Percentiles rank a stretch among this genome's conserved stretches.
Conservation (phyloP, 1,140 invertebrate genomes). For the Tetragonula clypearis region DNA sequence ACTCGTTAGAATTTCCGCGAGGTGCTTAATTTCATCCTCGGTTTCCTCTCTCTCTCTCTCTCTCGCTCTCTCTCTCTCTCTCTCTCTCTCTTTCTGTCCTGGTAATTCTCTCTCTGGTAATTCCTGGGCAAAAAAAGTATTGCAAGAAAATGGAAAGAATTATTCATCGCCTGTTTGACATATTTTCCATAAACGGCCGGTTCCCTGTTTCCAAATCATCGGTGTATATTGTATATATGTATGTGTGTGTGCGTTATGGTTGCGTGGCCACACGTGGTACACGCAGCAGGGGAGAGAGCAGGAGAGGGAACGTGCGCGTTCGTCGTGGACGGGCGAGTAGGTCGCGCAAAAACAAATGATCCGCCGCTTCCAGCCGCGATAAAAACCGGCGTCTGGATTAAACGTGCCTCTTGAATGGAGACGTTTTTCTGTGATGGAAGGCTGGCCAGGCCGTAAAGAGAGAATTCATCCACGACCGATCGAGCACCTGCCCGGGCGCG, state of each 20-base stretch:
- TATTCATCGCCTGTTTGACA: neutral
- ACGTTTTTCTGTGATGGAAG: slow-evolving; percentile 62
- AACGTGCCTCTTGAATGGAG: slow-evolving; percentile 63
- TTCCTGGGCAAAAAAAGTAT: neutral
- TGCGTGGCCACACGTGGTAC: neutral
- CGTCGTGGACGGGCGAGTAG: neutral
- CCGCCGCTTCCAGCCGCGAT: slow-evolving; percentile 32
- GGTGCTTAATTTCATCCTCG: too few species aligned
- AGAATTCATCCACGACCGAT: slow-evolving; percentile 61
- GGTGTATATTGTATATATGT: too few species aligned
- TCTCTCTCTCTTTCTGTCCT: too few species aligned
- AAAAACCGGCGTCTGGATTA: slow-evolving; percentile 56
- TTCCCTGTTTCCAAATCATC: too few species aligned
- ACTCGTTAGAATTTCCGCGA: too few species aligned
- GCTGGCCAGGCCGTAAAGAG: slow-evolving; percentile 53
- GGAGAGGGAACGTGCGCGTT: neutral
- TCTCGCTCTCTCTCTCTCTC: too few species aligned
- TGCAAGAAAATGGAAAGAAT: neutral
- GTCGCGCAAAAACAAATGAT: slow-evolving; percentile 52
- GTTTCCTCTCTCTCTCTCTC: too few species aligned
- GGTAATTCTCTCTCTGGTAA: too few species aligned
- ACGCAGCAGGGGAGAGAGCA: neutral
- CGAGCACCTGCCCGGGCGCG: slow-evolving; percentile 61
- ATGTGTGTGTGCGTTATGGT: neutral
- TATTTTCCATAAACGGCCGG: slow-evolving; percentile 11